Evolutionary conservation across 2,888 invertebrate species (phyloP), one percentile per base, ranked within the genome.

Genomic region (Watsonalla binaria): DNA sequence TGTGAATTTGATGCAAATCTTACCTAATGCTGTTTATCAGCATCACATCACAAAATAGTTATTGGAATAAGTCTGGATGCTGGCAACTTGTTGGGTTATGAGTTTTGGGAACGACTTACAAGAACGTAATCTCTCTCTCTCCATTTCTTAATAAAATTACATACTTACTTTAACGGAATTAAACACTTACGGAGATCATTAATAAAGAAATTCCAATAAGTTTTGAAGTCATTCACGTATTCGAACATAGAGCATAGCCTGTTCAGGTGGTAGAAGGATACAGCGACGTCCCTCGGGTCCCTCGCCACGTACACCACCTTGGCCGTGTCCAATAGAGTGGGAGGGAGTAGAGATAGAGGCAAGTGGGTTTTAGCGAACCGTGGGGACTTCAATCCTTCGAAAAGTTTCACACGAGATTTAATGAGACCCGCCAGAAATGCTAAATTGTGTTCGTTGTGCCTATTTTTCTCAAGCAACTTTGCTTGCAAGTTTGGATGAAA

Each of bases 201-300:
- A 68, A 91, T 86, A 65, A 94, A 94, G 61, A 92, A 92, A 45
- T 91, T 74, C 93, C 94, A 94, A 66, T 92, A 94, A 49, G 88
- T 88, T 51, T 86, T 80, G 60, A 94, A 94, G 63, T 92, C 91
- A 11, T 92, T 92, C 0, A 70, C 62, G 63, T 91, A 93, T 0
- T 92, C 92, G 61, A 92, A 90, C 0, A 92, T 93, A 51, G 84
- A 84, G 55, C 93, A 62, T 37, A 68, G 45, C 88, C 11, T 87
- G 69, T 94, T 93, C 48, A 95, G 91, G 72, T 95, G 93, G 72
- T 93, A 96, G 73, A 91, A 94, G 0, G 96, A 96, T 0, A 96
- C 94, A 0, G 93, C 93, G 0, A 95, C 94, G 76, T 96, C 96
- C 80, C 95, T 95, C 0, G 96, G 96, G 82, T 96, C 95, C 55